Base-by-base conservation (phyloP, 2,888 invertebrate species). In the Poecilobothrus nobilitatus region DNA sequence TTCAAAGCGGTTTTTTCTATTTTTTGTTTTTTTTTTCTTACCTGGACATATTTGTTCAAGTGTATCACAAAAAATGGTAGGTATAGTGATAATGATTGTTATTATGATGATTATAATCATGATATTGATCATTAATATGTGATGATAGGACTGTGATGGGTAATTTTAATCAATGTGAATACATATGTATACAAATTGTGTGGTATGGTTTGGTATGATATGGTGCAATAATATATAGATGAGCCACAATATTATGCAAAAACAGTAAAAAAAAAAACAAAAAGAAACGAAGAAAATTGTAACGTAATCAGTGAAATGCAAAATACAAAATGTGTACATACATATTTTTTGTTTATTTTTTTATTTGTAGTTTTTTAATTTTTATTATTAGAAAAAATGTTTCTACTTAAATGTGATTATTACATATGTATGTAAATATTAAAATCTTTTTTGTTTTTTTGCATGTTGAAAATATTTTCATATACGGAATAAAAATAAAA, bases 31-130 rank as follows among this genome's bases (percentile, higher is more conserved):
- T 53, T 1, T 4, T 53, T 53, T 53, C 15, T n/a, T 53, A 53
- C 53, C 53, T 53, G 18, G 53, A 12, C 53, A 53, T 53, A 53
- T 53, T 53, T 53, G 53, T n/a, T 53, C 53, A 53, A 53, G 53
- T 53, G 53, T 53, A 53, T 53, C 53, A 53, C 18, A 15, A 15
- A 53, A 41, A 41, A 2, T 27, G 5, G 5, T 27, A 27, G 27
- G n/a, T n/a, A n/a, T 27, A 27, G 27, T 27, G 27, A 27, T 27
- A 27, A 27, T 27, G 27, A 27, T 27, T 27, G 27, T 27, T 27
- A 27, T 27, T 4, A 27, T 37, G 37, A 37, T 53, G 53, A 53
- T 53, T 2, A 53, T 18, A 12, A 53, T n/a, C 7, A 18, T 41
- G 41, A 41, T 41, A 41, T 41, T 41, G 41, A 41, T 41, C 15